phyloP scores from a whole-genome alignment of 2,113 vertebrate species.

The Ailurus styani region DNA sequence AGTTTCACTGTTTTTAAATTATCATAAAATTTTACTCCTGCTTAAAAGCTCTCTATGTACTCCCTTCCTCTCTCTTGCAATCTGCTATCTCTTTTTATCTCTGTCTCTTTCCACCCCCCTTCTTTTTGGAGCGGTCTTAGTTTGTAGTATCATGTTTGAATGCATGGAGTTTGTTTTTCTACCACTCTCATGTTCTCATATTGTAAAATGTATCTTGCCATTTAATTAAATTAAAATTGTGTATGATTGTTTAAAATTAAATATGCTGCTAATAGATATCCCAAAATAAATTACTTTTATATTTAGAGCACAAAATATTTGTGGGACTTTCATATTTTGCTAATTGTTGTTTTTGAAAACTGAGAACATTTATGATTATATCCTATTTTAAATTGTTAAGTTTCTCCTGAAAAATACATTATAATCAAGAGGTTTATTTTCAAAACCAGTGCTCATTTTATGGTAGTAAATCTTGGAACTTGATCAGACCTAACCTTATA shows the following conservation, averaged over 20 bases:
- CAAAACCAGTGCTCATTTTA: constrained; percentile 65
- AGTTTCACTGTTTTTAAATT: constrained; percentile 31
- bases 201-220: constrained; percentile 50
- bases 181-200: not conserved
- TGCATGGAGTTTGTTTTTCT: not conserved
- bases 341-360: constrained; percentile 66
- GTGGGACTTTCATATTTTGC: constrained; percentile 52
- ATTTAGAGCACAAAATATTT: constrained; percentile 50
- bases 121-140: not conserved
- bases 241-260: constrained; percentile 66
- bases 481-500: constrained; percentile 53
- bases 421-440: constrained; percentile 69
- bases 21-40: not conserved
- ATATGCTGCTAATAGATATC: constrained; percentile 13
- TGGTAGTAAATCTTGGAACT: constrained; percentile 61
- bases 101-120: not conserved
- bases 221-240: constrained; percentile 67
- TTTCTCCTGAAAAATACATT: constrained; percentile 39
- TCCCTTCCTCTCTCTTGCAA: not conserved
- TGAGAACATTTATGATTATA: constrained; percentile 60
- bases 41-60: not conserved
- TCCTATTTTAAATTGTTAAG: constrained; percentile 53
- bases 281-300: constrained; percentile 62
- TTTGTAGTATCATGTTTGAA: not conserved
- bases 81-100: not conserved